Percentiles rank a stretch among this genome's conserved stretches.
These are phyloP conservation scores for Catharus ustulatus DNA, from an alignment of 2,797 vertebrate species.

Conservation along the genomic window DNA sequence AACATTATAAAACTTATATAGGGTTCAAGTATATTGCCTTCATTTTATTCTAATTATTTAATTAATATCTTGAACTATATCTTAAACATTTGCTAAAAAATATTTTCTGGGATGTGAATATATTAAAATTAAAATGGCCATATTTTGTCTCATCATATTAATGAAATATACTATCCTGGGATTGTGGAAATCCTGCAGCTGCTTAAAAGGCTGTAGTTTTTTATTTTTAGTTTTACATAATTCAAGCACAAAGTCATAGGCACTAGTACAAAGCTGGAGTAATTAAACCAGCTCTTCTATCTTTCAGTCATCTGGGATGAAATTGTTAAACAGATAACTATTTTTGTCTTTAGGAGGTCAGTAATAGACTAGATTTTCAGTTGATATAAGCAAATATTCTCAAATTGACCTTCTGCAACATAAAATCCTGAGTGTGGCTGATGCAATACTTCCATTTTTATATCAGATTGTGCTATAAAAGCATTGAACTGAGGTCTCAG, in stretches of 20 bases:
- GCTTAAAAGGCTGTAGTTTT: background rate
- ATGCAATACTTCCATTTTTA: constrained; percentile 25
- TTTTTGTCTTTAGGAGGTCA: constrained; percentile 11
- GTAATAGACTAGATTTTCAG: background rate
- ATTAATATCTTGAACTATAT: background rate
- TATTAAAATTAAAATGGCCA: background rate
- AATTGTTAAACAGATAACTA: constrained; percentile 9
- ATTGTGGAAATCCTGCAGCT: background rate
- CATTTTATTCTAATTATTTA: background rate
- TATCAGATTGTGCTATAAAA: background rate
- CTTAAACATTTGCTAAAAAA: background rate
- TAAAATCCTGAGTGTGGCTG: background rate
- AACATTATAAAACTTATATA: background rate
- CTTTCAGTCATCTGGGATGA: background rate
- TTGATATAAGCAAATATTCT: constrained; percentile 43
- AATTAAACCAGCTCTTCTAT: background rate
- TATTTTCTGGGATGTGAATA: background rate
- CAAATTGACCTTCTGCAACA: constrained; percentile 5
- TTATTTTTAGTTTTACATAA: background rate
- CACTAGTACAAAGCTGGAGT: background rate
- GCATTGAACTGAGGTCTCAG: background rate
- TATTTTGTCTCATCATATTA: background rate
- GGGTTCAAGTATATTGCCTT: background rate
- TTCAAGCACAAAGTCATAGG: background rate
- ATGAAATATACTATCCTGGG: background rate